A percentile compares a stretch with the other conserved stretches of the same genome.
Conservation (phyloP, 2,797 vertebrate genomes). For the Enteromius argenteus region DNA sequence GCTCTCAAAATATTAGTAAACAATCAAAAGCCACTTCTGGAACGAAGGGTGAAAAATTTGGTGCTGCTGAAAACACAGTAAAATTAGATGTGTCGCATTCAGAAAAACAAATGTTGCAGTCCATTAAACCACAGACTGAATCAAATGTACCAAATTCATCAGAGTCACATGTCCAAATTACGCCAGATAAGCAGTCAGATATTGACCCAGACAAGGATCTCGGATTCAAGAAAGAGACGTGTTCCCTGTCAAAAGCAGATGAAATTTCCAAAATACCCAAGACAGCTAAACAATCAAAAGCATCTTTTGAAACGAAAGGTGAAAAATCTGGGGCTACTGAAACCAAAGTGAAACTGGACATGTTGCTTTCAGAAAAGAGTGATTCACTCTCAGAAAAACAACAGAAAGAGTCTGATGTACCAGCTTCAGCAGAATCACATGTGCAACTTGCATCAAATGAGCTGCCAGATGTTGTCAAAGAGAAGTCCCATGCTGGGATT, state of each 20-base stretch:
- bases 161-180: background rate
- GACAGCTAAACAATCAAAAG: constrained; percentile 42
- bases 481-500: constrained; percentile 46
- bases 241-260: constrained; percentile 57
- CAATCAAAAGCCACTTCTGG: background rate
- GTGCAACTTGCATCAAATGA: background rate
- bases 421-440: background rate
- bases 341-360: background rate
- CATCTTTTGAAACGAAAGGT: constrained; percentile 56
- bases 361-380: background rate
- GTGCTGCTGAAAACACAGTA: background rate
- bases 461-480: constrained; percentile 3
- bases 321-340: background rate
- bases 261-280: background rate
- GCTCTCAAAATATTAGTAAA: background rate
- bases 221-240: constrained; percentile 64
- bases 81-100: background rate
- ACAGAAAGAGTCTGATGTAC: background rate
- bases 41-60: background rate
- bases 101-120: background rate
- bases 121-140: background rate
- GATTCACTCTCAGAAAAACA: background rate
- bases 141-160: constrained; percentile 6
- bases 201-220: constrained; percentile 16
- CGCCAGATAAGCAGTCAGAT: background rate